Percentiles rank a stretch among this genome's conserved stretches.
These are phyloP conservation scores for Acanthosepion lycidas DNA, from an alignment of 2,888 invertebrate genomes.

Conservation along the genomic window DNA sequence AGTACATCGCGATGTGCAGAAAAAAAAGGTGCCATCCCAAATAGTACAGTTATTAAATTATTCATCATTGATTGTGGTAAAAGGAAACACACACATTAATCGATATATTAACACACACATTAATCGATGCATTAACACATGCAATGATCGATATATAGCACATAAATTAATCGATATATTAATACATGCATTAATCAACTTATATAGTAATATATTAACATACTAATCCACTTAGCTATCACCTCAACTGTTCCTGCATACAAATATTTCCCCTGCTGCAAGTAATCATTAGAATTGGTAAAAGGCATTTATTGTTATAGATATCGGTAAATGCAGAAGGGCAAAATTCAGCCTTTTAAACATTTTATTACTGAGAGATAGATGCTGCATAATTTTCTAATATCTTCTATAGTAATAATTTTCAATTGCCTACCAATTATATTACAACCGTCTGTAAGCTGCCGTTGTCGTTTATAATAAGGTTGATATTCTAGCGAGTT, in stretches of 20 bases:
- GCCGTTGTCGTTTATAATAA: too few relatives aligned
- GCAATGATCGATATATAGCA: too few relatives aligned
- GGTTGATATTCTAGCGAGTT: too few relatives aligned
- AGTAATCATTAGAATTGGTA: neutral
- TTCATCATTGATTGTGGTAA: neutral
- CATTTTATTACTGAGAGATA: too few relatives aligned
- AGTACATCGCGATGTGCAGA: neutral
- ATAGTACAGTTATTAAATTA: neutral
- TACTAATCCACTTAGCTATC: neutral
- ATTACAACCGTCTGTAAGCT: too few relatives aligned
- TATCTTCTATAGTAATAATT: too few relatives aligned
- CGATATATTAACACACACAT: neutral
- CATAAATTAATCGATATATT: too few relatives aligned
- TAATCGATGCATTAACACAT: too few relatives aligned
- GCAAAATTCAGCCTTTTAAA: too few relatives aligned
- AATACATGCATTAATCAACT: too few relatives aligned
- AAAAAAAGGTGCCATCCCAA: conserved; percentile 4
- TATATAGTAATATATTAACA: neutral
- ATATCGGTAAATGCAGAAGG: neutral
- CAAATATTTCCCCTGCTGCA: neutral
- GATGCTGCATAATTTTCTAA: too few relatives aligned
- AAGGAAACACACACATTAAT: neutral
- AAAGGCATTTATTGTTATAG: neutral
- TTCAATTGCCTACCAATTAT: too few relatives aligned
- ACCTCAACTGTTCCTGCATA: neutral